A percentile compares a stretch with the other conserved stretches of the same genome.
phyloP scores from a whole-genome alignment of 2,797 vertebrate genomes.

The Onychomys leucogaster region DNA sequence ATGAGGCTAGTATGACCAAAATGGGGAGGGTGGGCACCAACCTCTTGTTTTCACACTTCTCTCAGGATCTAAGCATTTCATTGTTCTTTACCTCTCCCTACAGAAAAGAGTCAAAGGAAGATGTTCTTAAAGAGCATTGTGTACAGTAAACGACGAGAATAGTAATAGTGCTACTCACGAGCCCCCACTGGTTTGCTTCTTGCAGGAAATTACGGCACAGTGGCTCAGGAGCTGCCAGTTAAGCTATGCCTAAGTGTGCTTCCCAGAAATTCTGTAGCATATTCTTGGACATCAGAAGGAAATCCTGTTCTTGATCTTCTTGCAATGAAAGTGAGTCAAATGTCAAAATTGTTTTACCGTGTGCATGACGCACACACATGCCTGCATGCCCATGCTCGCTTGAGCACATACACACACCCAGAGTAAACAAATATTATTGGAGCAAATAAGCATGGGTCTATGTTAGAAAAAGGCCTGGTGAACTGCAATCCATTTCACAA shows the following conservation, averaged over 20 bases:
- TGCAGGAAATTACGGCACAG: constrained; percentile 64
- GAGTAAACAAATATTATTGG: not conserved
- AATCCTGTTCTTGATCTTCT: constrained; percentile 51
- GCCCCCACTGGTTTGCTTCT: not conserved
- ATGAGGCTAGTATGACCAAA: not conserved
- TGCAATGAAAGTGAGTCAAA: not conserved
- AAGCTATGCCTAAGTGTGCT: not conserved
- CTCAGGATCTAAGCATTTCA: not conserved
- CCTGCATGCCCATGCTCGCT: not conserved
- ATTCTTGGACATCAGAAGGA: constrained; percentile 58
- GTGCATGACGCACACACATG: not conserved
- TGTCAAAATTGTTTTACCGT: not conserved
- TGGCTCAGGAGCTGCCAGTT: constrained; percentile 31
- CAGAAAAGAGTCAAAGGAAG: constrained; percentile 22
- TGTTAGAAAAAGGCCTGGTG: constrained; percentile 14
- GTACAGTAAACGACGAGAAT: not conserved
- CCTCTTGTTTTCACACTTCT: not conserved
- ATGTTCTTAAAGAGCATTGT: constrained; percentile 22
- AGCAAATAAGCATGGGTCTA: not conserved
- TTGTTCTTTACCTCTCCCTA: constrained; percentile 24
- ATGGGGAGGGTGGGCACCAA: not conserved
- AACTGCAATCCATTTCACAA: not conserved
- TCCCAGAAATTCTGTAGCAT: constrained; percentile 58
- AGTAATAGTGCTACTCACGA: not conserved
- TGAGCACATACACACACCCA: not conserved